Evolutionary conservation across 2,888 invertebrate species (phyloP), one percentile per base, ranked within the genome.

Genomic region (Drosophila aldrichi): DNA sequence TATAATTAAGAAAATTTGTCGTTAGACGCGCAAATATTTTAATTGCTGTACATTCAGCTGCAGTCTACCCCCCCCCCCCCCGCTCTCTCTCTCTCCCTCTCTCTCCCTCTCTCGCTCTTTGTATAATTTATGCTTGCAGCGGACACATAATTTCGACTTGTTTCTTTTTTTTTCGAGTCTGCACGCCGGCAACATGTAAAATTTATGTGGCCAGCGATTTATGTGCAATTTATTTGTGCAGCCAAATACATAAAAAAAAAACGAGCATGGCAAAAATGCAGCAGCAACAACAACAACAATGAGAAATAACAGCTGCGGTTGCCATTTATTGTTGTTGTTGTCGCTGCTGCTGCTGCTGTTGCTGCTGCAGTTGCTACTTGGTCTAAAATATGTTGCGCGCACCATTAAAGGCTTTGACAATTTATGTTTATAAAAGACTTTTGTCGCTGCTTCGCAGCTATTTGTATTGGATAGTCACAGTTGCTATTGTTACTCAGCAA

Each of bases 181-280:
- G 80, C 85, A 82, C 77, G 81, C 83, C 74, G 86, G 84, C 79
- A 84, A 72, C 79, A 86, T 86, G 89, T 82, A 77, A 82, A 87
- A 86, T 87, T 86, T 87, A 87, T 88, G 89, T 89, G 87, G 75
- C 76, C 79, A 81, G 79, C 89, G 87, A 85, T 89, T 88, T 86
- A 89, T 87, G 89, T 79, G 89, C 89, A 89, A 89, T 86, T 87
- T 86, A 85, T 85, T 88, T 85, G 89, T 83, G 85, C 81, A 79
- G 79, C 68, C 76, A 75, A 86, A 88, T 65, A 82, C 69, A 74
- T 65, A 66, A 70, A 70, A 65, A 25, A 29, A 67, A 70, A 62
- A 48, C 38, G 67, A 78, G 62, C 69, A 66, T 55, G 56, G 64
- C 68, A 70, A 81, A 64, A 67, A 69, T 74, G 20, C 20, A 22